phyloP scores from a whole-genome alignment of 2,888 invertebrate genomes.

The Saturnia pavonia region DNA sequence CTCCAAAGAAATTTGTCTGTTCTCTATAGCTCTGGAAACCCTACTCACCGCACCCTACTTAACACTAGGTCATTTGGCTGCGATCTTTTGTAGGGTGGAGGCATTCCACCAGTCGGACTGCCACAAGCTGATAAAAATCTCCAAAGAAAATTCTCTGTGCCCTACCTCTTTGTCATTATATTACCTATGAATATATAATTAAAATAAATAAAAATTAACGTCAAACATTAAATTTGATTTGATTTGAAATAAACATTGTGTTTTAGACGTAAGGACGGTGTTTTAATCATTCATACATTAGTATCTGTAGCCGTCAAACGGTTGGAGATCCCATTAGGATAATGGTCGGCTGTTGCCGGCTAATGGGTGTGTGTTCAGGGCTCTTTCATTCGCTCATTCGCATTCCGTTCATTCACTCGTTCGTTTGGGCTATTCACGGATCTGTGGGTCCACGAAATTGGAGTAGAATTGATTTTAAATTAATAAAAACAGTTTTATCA shows the following conservation, averaged over 20 bases:
- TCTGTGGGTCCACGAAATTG: conserved; percentile 28
- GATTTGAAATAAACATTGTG: conserved; percentile 4
- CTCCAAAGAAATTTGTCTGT: no score
- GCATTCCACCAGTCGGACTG: no score
- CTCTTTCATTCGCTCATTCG: conserved; percentile 62
- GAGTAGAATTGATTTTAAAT: conserved; percentile 20
- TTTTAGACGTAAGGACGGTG: conserved; percentile 21
- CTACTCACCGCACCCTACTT: no score
- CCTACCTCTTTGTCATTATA: no score
- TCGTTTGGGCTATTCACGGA: conserved; percentile 43
- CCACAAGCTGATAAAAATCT: no score
- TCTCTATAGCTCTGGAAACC: no score
- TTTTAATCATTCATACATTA: conserved; percentile 38
- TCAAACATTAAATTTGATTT: neutral
- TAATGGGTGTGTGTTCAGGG: conserved; percentile 58
- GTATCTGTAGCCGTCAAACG: conserved; percentile 47
- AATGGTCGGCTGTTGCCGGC: conserved; percentile 61
- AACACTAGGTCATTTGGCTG: no score
- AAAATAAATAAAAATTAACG: no score
- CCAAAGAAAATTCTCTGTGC: no score
- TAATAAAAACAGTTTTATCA: no score
- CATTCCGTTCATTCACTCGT: conserved; percentile 56
- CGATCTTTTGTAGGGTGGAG: no score
- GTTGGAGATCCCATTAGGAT: conserved; percentile 69
- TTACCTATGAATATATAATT: neutral